Evolutionary conservation across 1,140 invertebrate species (phyloP).

Genomic region (Kradibia gibbosae): DNA sequence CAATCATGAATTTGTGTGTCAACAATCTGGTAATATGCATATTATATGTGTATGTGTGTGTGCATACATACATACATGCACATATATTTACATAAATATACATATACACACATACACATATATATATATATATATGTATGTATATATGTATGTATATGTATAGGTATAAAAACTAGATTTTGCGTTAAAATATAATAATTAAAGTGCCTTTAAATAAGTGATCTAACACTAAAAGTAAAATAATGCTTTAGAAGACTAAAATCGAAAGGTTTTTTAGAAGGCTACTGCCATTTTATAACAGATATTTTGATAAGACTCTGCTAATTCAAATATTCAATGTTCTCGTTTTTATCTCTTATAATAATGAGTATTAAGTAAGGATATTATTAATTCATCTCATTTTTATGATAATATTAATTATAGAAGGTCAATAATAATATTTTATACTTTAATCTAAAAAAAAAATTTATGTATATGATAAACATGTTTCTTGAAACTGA

Average conservation of each 20-base stretch:
- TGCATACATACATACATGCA: too few relatives aligned
- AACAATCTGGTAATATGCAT: slow-evolving; percentile 28
- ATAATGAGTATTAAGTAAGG: background rate
- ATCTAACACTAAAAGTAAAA: slow-evolving; percentile 16
- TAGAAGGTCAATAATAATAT: slow-evolving; percentile 18
- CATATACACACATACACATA: too few relatives aligned
- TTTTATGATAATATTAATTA: slow-evolving; percentile 31
- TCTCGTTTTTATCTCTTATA: slow-evolving; percentile 1
- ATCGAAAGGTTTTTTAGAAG: slow-evolving; percentile 35
- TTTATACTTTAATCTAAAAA: slow-evolving; percentile 33
- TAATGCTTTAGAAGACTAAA: slow-evolving; percentile 23
- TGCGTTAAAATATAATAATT: slow-evolving; percentile 16
- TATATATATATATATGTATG: too few relatives aligned
- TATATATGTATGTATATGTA: too few relatives aligned
- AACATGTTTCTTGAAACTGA: background rate
- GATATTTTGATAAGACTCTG: slow-evolving; percentile 31
- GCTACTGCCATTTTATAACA: slow-evolving; percentile 23
- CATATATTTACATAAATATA: too few relatives aligned
- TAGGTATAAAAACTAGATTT: background rate
- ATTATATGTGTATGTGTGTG: too few relatives aligned
- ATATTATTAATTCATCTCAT: slow-evolving; percentile 11
- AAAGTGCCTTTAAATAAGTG: slow-evolving; percentile 37
- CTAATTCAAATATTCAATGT: slow-evolving; percentile 33
- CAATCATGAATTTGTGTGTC: slow-evolving; percentile 3
- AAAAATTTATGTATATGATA: slow-evolving; percentile 22